Evolutionary conservation across 1,140 invertebrate genomes (phyloP).

Genomic region (Plutomurus gul): DNA sequence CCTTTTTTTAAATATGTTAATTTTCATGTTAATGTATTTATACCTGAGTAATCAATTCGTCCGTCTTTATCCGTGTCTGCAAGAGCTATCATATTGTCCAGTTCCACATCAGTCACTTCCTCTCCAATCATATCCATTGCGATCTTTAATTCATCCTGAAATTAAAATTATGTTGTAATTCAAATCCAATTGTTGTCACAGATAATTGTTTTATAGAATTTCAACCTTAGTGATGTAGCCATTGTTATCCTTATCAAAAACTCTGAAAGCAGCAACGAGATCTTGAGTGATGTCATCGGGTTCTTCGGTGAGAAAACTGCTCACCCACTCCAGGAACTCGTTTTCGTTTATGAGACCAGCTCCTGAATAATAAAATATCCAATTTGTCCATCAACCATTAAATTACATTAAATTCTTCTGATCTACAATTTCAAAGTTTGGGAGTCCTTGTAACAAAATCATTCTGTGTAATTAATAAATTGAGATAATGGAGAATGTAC

Average conservation of each 20-base stretch:
- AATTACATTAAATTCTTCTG: not conserved
- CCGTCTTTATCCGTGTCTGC: slow-evolving; percentile 77
- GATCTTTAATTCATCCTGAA: slow-evolving; percentile 69
- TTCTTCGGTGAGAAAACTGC: slow-evolving; percentile 54
- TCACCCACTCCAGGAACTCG: slow-evolving; percentile 44
- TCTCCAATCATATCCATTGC: slow-evolving; percentile 80
- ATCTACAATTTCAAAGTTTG: no score
- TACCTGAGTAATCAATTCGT: slow-evolving; percentile 78
- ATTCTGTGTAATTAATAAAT: no score
- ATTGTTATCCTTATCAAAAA: slow-evolving; percentile 76
- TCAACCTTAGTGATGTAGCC: slow-evolving; percentile 70
- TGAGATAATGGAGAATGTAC: no score
- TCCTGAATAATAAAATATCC: slow-evolving; percentile 58
- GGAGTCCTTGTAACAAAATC: no score
- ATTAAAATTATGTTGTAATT: not conserved
- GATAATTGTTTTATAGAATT: not conserved
- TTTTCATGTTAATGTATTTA: no score
- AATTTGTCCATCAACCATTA: not conserved
- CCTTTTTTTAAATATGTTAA: not conserved
- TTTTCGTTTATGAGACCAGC: slow-evolving; percentile 70
- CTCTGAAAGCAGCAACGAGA: slow-evolving; percentile 74
- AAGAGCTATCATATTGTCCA: slow-evolving; percentile 71
- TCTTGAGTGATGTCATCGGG: slow-evolving; percentile 70
- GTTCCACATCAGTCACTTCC: slow-evolving; percentile 70
- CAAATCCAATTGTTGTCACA: not conserved